Evolutionary conservation across 1,140 invertebrate species (phyloP), one percentile per base, ranked within the genome.

Genomic region (Dinoponera quadriceps): DNA sequence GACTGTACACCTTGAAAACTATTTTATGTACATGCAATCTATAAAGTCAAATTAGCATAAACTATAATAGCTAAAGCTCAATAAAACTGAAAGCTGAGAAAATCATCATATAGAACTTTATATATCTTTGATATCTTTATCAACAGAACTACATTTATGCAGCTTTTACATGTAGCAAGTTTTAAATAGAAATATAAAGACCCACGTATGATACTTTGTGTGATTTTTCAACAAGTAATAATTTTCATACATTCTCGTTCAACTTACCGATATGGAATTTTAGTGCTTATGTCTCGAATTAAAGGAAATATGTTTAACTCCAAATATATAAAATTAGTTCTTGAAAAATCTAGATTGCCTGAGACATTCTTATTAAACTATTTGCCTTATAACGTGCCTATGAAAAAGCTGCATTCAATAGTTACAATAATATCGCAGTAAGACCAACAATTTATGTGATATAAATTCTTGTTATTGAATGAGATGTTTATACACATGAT

Each of bases 341-440:
- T 72, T 83, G 18, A 81, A 44, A 77, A 20, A 20, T 75, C 3
- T 49, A 27, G 27, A 57, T 33, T 65, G 1, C 11, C 49, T 54
- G 54, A 1, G 33, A 48, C 27, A 55, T 54, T 68, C 7, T 85
- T 71, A 60, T 57, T 51, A 63, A 87, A 84, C 51, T 65, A 73
- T 82, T 87, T 77, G 83, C 77, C 83, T 82, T 88, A 69, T 27
- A 81, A 71, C 25, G 85, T 88, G 57, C 86, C 73, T 88, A 60
- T 72, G 80, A 85, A 63, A 78, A 88, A 82, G 85, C 75, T 88
- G 85, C 85, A 88, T 88, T 85, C 59, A 66, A 57, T 68, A 69
- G 44, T 57, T 66, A 77, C 48, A 77, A 16, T 13, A 71, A 80
- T 54, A 77, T 27, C 27, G 14, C 51, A 59, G 65, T 69, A 69